These are phyloP conservation scores for Phalacrocorax brasilianus DNA, from an alignment of 2,113 vertebrate species.

Conservation along the genomic window DNA sequence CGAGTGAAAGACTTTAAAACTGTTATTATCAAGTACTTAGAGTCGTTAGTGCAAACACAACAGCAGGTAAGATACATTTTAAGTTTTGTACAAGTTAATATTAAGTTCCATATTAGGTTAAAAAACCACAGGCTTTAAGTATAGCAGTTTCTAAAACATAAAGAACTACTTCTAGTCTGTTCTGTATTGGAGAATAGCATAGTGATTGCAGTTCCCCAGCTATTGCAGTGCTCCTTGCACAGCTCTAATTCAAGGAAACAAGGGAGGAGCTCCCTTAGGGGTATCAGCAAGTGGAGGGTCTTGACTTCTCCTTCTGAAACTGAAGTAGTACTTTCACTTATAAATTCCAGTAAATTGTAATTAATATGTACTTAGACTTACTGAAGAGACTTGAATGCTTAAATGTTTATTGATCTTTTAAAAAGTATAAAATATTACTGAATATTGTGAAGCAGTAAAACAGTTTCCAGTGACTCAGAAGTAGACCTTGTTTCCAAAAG, in stretches of 20 bases:
- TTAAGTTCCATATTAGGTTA: background rate
- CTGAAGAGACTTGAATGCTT: background rate
- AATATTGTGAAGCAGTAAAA: background rate
- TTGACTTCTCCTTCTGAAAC: background rate
- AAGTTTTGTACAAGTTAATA: background rate
- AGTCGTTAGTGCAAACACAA: constrained; percentile 95
- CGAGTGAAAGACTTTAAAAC: constrained; percentile 97
- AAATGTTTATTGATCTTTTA: background rate
- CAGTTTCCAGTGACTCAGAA: background rate
- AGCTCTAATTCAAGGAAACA: background rate
- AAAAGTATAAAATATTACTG: background rate
- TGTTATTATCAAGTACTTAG: constrained; percentile 95
- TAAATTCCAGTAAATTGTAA: background rate
- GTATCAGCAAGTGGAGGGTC: background rate
- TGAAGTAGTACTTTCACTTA: background rate
- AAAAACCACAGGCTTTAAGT: background rate
- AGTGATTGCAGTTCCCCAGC: background rate
- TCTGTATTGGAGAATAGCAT: background rate
- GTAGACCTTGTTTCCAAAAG: background rate
- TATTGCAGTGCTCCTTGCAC: background rate
- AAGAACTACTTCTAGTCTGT: background rate
- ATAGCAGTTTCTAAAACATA: background rate
- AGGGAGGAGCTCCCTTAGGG: background rate
- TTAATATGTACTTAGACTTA: background rate
- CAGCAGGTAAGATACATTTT: constrained; percentile 86